phyloP scores from a whole-genome alignment of 2,888 invertebrate species.

The Conistra vaccinii region DNA sequence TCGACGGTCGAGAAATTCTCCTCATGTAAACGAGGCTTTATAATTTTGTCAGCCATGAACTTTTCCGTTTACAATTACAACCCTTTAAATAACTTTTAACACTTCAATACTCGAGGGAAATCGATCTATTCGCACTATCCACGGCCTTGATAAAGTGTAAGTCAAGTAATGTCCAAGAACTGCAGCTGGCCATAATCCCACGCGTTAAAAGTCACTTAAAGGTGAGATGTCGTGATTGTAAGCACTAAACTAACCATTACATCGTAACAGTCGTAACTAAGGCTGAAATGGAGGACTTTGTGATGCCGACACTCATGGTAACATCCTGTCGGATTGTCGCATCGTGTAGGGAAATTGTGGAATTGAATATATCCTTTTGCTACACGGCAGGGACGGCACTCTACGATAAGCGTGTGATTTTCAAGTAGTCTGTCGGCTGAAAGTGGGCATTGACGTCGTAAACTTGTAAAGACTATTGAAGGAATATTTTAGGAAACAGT shows the following conservation, averaged over 20 bases:
- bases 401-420: neutral
- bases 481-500: neutral
- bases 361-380: slow-evolving; percentile 15
- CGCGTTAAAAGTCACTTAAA: slow-evolving; percentile 32
- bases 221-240: slow-evolving; percentile 39
- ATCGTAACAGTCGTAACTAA: slow-evolving; percentile 36
- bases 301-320: slow-evolving; percentile 38
- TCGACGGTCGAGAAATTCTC: neutral
- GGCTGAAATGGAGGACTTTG: slow-evolving; percentile 37
- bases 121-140: slow-evolving; percentile 17
- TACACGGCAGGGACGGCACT: too few species aligned
- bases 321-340: neutral
- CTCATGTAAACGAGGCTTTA: neutral
- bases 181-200: slow-evolving; percentile 44
- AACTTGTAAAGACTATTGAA: neutral
- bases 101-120: neutral
- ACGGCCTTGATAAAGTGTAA: slow-evolving; percentile 26
- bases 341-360: slow-evolving; percentile 1
- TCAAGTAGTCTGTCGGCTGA: neutral
- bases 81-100: neutral
- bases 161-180: slow-evolving; percentile 17
- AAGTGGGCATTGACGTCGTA: neutral
- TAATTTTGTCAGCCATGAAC: neutral
- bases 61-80: neutral
- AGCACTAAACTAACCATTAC: slow-evolving; percentile 44